Percentiles rank a stretch among this genome's conserved stretches.
phyloP scores from a whole-genome alignment of 2,113 vertebrate species.

The Gallinago jamesoni region DNA sequence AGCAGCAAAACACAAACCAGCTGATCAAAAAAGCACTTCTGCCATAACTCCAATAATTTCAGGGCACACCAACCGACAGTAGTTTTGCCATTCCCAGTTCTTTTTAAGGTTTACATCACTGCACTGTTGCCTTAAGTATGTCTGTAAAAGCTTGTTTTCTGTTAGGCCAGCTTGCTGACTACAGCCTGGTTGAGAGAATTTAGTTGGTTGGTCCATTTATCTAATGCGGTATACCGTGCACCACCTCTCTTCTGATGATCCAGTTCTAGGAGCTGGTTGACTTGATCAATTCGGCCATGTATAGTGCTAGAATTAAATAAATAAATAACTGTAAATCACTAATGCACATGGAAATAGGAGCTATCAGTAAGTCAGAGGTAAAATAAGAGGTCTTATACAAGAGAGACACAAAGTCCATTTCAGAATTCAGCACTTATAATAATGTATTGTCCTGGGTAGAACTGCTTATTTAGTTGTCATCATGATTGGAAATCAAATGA shows the following conservation, averaged over 20 bases:
- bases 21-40: slow-evolving; percentile 86
- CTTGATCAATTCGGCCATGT: slow-evolving; percentile 94
- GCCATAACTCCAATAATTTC: slow-evolving; percentile 84
- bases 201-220: slow-evolving; percentile 99
- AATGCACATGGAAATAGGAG: neutral
- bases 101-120: slow-evolving; percentile 81
- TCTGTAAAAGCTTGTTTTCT: slow-evolving; percentile 74
- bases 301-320: slow-evolving; percentile 85
- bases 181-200: slow-evolving; percentile 99
- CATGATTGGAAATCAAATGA: neutral
- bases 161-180: slow-evolving; percentile 98
- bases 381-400: neutral
- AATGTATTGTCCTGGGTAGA: neutral
- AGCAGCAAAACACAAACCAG: slow-evolving; percentile 89
- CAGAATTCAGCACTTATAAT: neutral
- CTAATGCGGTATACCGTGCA: slow-evolving; percentile 95
- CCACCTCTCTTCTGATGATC: slow-evolving; percentile 99
- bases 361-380: neutral
- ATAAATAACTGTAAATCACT: neutral
- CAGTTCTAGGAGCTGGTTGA: slow-evolving; percentile 97
- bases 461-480: neutral
- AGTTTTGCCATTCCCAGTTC: slow-evolving; percentile 85
- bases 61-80: slow-evolving; percentile 83
- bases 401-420: neutral
- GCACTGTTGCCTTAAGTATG: slow-evolving; percentile 76